A percentile compares a stretch with the other conserved stretches of the same genome.
Evolutionary conservation across 1,140 invertebrate genomes (phyloP).

Genomic region (Bradynema listronoti): DNA sequence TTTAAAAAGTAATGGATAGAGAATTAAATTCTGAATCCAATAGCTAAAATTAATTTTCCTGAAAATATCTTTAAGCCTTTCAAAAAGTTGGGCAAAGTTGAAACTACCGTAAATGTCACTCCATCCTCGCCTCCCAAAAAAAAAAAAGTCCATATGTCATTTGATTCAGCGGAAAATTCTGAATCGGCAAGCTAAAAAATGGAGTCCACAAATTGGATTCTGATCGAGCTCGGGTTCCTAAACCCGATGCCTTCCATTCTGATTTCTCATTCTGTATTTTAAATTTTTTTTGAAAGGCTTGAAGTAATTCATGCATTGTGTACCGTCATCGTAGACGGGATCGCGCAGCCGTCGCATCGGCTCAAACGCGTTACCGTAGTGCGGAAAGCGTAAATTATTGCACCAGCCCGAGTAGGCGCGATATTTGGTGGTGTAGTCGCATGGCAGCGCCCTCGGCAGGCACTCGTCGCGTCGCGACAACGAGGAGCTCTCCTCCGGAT

Average conservation of each 20-base stretch:
- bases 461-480: conserved; percentile 32
- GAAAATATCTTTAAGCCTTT: no score
- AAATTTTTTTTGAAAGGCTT: conserved; percentile 9
- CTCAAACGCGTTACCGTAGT: conserved; percentile 67
- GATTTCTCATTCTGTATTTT: not conserved
- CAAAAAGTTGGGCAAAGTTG: no score
- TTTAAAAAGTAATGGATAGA: no score
- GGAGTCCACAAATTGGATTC: not conserved
- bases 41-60: no score
- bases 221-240: not conserved
- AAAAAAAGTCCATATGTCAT: no score
- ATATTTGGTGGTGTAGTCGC: conserved; percentile 74
- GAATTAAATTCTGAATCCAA: no score
- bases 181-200: not conserved
- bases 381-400: conserved; percentile 80
- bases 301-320: conserved; percentile 19
- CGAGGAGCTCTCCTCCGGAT: no score
- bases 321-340: conserved; percentile 79
- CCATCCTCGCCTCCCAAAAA: no score
- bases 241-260: conserved; percentile 5
- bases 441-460: conserved; percentile 62
- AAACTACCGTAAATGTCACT: no score
- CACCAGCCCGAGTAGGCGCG: conserved; percentile 75
- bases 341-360: conserved; percentile 76
- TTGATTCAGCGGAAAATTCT: no score